Percentiles rank a stretch among this genome's conserved stretches.
Evolutionary conservation across 2,113 vertebrate species (phyloP).

Genomic region (Caranx ignobilis): DNA sequence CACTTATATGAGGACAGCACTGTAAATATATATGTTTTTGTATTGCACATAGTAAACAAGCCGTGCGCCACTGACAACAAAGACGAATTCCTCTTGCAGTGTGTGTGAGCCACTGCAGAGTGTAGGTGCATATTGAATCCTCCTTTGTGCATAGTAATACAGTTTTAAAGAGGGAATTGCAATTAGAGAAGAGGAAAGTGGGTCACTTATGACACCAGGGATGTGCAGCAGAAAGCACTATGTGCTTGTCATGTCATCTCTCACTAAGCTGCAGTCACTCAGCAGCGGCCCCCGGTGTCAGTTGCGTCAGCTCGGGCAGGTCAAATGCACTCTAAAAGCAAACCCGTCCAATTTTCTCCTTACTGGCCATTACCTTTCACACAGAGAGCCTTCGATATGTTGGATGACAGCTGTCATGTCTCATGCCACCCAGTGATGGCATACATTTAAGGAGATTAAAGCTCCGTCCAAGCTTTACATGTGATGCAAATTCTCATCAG

Average conservation of each 20-base stretch:
- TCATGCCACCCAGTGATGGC: not conserved
- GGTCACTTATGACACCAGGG: conserved; percentile 66
- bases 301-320: conserved; percentile 33
- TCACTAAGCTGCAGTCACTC: conserved; percentile 64
- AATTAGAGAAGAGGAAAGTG: conserved; percentile 64
- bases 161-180: conserved; percentile 67
- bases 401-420: conserved; percentile 57
- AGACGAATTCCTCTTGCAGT: not conserved
- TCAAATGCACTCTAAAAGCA: conserved; percentile 52
- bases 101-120: conserved; percentile 12
- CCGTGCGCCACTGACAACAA: conserved; percentile 6
- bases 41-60: conserved; percentile 15
- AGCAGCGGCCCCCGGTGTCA: conserved; percentile 46
- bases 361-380: conserved; percentile 41
- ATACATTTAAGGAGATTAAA: conserved; percentile 42
- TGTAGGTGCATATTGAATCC: not conserved
- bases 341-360: conserved; percentile 29
- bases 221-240: conserved; percentile 56
- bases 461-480: not conserved
- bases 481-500: conserved; percentile 20
- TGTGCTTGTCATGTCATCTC: conserved; percentile 71
- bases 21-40: conserved; percentile 23
- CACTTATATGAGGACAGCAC: not conserved
- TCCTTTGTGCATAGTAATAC: conserved; percentile 34
- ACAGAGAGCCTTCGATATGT: conserved; percentile 12